Evolutionary conservation across 2,113 vertebrate genomes (phyloP), one percentile per base, ranked within the genome.

Genomic region (Psilopogon haemacephalus): DNA sequence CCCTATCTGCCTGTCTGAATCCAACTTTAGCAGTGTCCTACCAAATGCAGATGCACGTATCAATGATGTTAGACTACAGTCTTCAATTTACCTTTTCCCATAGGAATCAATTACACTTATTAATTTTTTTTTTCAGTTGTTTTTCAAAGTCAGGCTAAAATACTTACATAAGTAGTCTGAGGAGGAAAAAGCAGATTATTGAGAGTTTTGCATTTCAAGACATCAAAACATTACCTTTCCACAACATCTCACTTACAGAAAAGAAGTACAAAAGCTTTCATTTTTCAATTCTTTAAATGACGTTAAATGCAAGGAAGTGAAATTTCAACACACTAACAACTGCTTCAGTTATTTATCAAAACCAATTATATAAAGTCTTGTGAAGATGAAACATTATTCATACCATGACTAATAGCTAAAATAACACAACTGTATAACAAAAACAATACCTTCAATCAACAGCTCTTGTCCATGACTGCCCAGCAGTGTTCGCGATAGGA

Each of bases 401-500:
- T 48, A 48, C 42, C 13, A 82, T 37, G 3, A 75, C 18, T 60
- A 95, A 87, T 44, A 96, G 62, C 28, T 38, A 91, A 74, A 95
- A n/a, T 77, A 20, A 91, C 12, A 71, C 4, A 54, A 67, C 40
- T 35, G 65, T 27, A 42, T 96, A 98, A 77, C n/a, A 97, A 97
- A 73, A 98, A 96, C 95, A 96, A 91, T 99, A 99, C 99, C 99
- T 99, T 99, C 99, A 94, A 99, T 99, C 94, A 99, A 98, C 81
- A 99, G 96, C 93, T 99, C 99, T 97, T 99, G 99, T 92, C 99
- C 99, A 44, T 99, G 99, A 97, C 99, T 99, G 85, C 99, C 99
- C 97, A 99, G 96, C 91, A 99, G 96, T 11, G 99, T 99, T 73
- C 99, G 98, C 19, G 99, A 99, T 30, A 99, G 97, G 95, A 99